Evolutionary conservation across 2,113 vertebrate genomes (phyloP).

Genomic region (Brienomyrus brachyistius): DNA sequence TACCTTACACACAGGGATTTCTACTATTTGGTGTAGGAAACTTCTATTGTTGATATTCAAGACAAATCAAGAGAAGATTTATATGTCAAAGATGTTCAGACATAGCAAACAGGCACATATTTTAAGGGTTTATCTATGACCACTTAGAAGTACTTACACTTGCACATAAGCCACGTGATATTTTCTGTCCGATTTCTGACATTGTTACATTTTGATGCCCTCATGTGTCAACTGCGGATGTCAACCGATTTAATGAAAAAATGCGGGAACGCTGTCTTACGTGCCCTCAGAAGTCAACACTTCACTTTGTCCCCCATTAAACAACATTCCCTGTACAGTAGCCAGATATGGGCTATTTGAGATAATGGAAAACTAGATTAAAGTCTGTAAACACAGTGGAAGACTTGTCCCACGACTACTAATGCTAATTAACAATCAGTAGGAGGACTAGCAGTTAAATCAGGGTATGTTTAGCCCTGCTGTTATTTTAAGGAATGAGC

Average conservation of each 20-base stretch:
- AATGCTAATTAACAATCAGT: background rate
- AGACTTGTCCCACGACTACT: background rate
- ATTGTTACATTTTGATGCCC: background rate
- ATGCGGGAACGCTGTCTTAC: background rate
- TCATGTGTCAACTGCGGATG: background rate
- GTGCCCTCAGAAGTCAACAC: background rate
- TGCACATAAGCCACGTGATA: background rate
- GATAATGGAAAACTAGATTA: background rate
- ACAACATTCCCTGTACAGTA: background rate
- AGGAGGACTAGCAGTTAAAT: background rate
- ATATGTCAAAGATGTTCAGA: background rate
- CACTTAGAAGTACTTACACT: background rate
- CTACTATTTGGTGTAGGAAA: background rate
- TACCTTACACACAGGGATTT: background rate
- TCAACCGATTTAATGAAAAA: background rate
- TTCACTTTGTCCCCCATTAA: background rate
- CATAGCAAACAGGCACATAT: background rate
- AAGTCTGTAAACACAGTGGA: background rate
- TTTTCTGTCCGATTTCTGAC: background rate
- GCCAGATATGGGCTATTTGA: background rate
- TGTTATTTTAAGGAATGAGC: background rate
- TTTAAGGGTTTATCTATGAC: background rate
- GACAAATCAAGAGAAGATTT: background rate
- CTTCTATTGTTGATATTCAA: background rate
- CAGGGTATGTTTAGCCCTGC: background rate